Base-by-base conservation (phyloP, 2,113 vertebrate species). In the Clinocottus analis region DNA sequence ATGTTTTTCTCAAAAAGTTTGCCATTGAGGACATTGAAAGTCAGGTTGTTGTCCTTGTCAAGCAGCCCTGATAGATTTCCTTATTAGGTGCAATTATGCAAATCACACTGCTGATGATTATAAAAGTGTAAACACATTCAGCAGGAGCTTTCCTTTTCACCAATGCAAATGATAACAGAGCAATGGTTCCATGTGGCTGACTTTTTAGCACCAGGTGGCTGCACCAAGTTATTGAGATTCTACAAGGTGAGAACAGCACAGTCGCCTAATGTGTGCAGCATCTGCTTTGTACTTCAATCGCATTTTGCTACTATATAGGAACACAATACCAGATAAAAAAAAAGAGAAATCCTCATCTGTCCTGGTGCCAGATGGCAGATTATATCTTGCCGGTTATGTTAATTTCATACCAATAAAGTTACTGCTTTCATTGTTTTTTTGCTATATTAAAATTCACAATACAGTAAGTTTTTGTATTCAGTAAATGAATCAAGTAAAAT, bases 1-100 rank as follows among this genome's bases (percentile, higher is more conserved):
- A 12, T 4, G 65, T 82, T 60, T 25, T 27, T 66, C 25, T 82
- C 39, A 88, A 75, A 56, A 89, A 72, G 29, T 91, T 81, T 81
- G 55, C 39, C 21, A 29, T 55, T 77, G 70, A 82, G 80, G 84
- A 87, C 85, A 66, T 27, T 43, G 41, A 60, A 80, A 87, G 69
- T 80, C 75, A 78, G 80, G 71, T 81, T 79, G 72, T 81, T 87
- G 80, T 89, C 85, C 87, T 87, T 92, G 90, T 83, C 84, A 83
- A 79, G 80, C 75, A 55, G 77, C 74, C 80, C 77, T 92, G 86
- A 89, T 91, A 89, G 79, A 89, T 91, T 89, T 85, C 83, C 76
- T 91, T 92, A 90, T 90, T 91, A 91, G 75, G 59, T 66, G 72
- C 76, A 88, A 91, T 93, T 93, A 93, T 92, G 91, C 83, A 90